These are phyloP conservation scores for Erpetoichthys calabaricus DNA, from an alignment of 2,797 vertebrate species.

Conservation along the genomic window DNA sequence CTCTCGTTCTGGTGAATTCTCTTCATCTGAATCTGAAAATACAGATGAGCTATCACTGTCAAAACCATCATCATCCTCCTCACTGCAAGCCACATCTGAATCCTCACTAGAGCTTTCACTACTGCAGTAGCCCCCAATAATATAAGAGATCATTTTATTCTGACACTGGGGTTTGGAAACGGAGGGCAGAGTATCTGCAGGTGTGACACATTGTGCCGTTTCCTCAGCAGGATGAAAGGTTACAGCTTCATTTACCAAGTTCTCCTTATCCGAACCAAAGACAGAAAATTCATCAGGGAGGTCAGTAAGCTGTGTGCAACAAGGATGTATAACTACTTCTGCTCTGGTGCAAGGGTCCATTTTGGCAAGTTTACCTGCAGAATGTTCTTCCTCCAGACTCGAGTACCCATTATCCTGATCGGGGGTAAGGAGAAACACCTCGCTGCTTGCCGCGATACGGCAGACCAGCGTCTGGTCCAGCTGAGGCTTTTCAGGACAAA, in stretches of 20 bases:
- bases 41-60: slow-evolving; percentile 65
- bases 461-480: slow-evolving; percentile 12
- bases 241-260: background rate
- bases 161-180: slow-evolving; percentile 42
- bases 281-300: too few species aligned
- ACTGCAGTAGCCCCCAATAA: slow-evolving; percentile 70
- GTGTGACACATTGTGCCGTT: too few species aligned
- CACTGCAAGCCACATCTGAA: slow-evolving; percentile 31
- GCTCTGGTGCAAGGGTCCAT: slow-evolving; percentile 7
- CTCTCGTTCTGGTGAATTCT: slow-evolving; percentile 37
- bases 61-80: slow-evolving; percentile 64
- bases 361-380: slow-evolving; percentile 17
- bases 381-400: slow-evolving; percentile 75
- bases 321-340: too few species aligned
- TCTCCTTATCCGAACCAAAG: background rate
- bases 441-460: slow-evolving; percentile 16
- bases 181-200: background rate
- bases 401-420: slow-evolving; percentile 80
- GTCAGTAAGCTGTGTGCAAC: too few species aligned
- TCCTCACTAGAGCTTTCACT: slow-evolving; percentile 45
- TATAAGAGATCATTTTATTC: slow-evolving; percentile 83
- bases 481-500: slow-evolving; percentile 18
- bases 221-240: background rate
- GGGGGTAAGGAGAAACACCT: slow-evolving; percentile 29
- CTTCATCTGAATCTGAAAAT: slow-evolving; percentile 26